These are phyloP conservation scores for Bemisia tabaci DNA, from an alignment of 1,140 invertebrate genomes.

Conservation along the genomic window DNA sequence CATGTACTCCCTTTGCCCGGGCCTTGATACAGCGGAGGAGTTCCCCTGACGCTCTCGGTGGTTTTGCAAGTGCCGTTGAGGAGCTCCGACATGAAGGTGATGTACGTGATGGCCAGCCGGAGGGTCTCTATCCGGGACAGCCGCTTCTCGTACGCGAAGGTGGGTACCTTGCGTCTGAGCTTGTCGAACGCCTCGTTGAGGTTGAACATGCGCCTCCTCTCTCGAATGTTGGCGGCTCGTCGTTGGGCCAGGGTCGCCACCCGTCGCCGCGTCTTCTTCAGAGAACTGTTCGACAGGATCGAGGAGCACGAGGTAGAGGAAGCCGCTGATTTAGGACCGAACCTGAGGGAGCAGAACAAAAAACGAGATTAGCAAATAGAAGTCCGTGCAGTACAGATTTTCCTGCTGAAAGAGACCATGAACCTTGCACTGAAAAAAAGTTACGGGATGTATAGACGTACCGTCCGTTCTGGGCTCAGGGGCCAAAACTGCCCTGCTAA, in stretches of 20 bases:
- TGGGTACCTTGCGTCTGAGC: slow-evolving; percentile 83
- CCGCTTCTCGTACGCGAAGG: slow-evolving; percentile 97
- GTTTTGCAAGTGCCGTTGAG: slow-evolving; percentile 31
- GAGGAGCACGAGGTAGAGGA: neutral
- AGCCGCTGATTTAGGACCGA: neutral
- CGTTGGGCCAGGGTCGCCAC: slow-evolving; percentile 82
- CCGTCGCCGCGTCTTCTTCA: slow-evolving; percentile 67
- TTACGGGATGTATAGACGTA: too few species aligned
- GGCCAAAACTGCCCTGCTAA: too few species aligned
- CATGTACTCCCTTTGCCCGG: neutral
- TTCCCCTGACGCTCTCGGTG: neutral
- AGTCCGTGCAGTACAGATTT: too few species aligned
- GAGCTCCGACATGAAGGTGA: slow-evolving; percentile 90
- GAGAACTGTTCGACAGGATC: neutral
- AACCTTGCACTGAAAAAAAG: too few species aligned
- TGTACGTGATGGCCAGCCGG: slow-evolving; percentile 93
- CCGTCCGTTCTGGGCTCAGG: too few species aligned
- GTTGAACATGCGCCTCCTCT: slow-evolving; percentile 91
- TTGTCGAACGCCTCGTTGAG: slow-evolving; percentile 96
- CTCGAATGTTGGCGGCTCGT: slow-evolving; percentile 85
- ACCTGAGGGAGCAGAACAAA: neutral
- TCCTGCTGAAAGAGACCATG: too few species aligned
- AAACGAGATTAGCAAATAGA: neutral
- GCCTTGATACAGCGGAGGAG: neutral
- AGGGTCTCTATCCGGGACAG: slow-evolving; percentile 96